Base-by-base conservation (phyloP, 2,888 invertebrate genomes). In the Beris morrisii region DNA sequence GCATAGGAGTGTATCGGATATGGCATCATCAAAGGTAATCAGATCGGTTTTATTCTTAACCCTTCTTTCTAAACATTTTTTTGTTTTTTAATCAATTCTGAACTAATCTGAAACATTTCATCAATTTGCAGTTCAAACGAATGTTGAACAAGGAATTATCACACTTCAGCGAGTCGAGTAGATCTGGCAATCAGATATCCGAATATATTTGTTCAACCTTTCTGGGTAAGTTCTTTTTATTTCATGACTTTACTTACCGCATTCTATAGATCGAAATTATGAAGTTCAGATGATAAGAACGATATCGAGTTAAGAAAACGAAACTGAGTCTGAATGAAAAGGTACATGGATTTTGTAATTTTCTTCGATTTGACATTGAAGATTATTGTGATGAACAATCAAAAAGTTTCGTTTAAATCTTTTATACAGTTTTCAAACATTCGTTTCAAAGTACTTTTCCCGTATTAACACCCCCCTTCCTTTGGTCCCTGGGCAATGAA, bases 71-170 rank as follows among this genome's bases (percentile, higher is more conserved):
- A 50, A 64, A 50, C 22, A n/a, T n/a, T n/a, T n/a, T n/a, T n/a
- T 59, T 13, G 43, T 31, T n/a, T n/a, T n/a, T 22, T 22, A 22
- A 22, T 22, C 22, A 22, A 22, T 22, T 50, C 55, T 56, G n/a
- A 45, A 48, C 52, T 53, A 46, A 56, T 45, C 32, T 44, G 32
- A 28, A 45, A 56, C 45, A 46, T 54, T 67, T 56, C 63, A 66
- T 69, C 64, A 80, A 74, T 80, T 81, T 74, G 67, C 87, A 98
- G 97, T 99, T 99, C 87, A 98, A 98, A 84, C 90, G 97, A 81
- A 97, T 99, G 97, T 89, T 99, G 82, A 98, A 98, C 86, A 95
- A 97, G 85, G 98, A 99, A 84, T 86, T 99, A 78, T 95, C 95
- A 79, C 98, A 98, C 83, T 98, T 98, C 85, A 97, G 97, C 71